phyloP scores from a whole-genome alignment of 2,888 invertebrate genomes.

The Chrysina gloriosa region DNA sequence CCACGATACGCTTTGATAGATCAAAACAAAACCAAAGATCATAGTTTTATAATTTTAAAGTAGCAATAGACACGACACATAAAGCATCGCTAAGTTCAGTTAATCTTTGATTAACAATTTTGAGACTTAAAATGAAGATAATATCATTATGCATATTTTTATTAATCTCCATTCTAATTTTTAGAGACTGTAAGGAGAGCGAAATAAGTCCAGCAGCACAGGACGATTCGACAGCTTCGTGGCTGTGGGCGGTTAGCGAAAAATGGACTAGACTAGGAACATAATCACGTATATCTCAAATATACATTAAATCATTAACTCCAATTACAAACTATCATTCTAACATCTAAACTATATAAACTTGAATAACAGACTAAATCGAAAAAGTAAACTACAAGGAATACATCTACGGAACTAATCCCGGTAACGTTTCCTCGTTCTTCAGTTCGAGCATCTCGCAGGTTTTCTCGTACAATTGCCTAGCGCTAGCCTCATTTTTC shows the following conservation, averaged over 20 bases:
- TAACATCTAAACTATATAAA: too few relatives aligned
- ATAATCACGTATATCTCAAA: not conserved
- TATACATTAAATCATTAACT: not conserved
- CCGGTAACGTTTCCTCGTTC: slow-evolving; percentile 40
- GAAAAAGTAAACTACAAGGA: not conserved
- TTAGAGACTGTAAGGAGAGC: slow-evolving; percentile 71
- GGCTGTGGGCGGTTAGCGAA: slow-evolving; percentile 85
- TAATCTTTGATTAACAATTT: too few relatives aligned
- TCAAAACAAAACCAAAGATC: too few relatives aligned
- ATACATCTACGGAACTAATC: slow-evolving; percentile 6
- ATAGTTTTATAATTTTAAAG: too few relatives aligned
- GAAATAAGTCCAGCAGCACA: slow-evolving; percentile 66
- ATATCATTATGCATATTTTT: too few relatives aligned
- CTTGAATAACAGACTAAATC: not conserved
- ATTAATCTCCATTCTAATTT: slow-evolving; percentile 7
- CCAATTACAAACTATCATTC: not conserved
- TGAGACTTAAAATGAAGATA: too few relatives aligned
- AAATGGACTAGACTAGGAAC: slow-evolving; percentile 74
- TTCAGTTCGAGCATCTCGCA: slow-evolving; percentile 55
- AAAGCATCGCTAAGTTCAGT: too few relatives aligned
- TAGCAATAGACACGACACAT: too few relatives aligned
- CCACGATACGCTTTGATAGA: too few relatives aligned
- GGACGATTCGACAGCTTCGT: slow-evolving; percentile 70
- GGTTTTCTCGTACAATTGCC: slow-evolving; percentile 61
- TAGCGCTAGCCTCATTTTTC: slow-evolving; percentile 57